These are phyloP conservation scores for Colius striatus DNA, from an alignment of 2,113 vertebrate species.

Conservation along the genomic window DNA sequence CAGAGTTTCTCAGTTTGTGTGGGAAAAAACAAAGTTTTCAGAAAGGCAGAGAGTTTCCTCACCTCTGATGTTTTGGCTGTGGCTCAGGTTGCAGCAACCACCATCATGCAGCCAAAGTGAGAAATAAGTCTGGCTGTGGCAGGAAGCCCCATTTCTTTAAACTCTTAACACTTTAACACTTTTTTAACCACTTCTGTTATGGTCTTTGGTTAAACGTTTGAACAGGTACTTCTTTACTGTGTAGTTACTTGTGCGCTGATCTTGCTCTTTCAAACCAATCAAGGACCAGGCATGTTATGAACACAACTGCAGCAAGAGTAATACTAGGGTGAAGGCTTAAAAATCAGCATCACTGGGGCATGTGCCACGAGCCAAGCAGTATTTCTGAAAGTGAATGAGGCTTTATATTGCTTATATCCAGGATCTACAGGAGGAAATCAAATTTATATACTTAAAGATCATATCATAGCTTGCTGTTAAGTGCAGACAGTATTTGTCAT, in stretches of 20 bases:
- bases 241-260: not conserved
- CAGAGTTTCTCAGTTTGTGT: not conserved
- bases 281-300: not conserved
- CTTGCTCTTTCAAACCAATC: not conserved
- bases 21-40: not conserved
- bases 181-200: not conserved
- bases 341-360: not conserved
- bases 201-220: not conserved
- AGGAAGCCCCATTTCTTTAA: not conserved
- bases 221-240: not conserved
- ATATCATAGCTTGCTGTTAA: not conserved
- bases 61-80: rapidly evolving
- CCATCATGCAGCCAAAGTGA: not conserved
- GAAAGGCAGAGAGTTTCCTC: not conserved
- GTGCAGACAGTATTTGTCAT: not conserved
- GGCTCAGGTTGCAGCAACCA: not conserved
- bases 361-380: not conserved
- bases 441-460: slow-evolving; percentile 16
- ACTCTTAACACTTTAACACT: not conserved
- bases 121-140: not conserved
- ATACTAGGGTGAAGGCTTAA: not conserved
- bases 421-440: slow-evolving; percentile 8
- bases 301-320: not conserved
- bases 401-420: not conserved
- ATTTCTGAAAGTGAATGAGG: not conserved